Percentiles rank a stretch among this genome's conserved stretches.
Conservation (phyloP, 2,888 invertebrate genomes). For the Drymonia ruficornis region DNA sequence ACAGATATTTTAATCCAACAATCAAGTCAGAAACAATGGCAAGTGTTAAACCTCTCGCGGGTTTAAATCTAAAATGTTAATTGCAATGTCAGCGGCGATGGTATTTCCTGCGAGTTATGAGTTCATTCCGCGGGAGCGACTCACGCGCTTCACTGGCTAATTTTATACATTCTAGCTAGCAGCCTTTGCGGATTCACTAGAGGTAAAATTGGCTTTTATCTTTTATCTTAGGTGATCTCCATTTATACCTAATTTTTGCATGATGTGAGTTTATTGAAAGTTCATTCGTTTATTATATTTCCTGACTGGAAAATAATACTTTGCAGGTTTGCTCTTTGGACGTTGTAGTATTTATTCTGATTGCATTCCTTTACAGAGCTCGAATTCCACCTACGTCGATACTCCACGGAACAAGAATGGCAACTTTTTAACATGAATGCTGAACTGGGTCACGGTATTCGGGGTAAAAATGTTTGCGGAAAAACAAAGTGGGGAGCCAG, state of each 20-base stretch:
- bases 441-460: slow-evolving; percentile 2
- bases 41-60: not conserved
- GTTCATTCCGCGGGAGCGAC: slow-evolving; percentile 25
- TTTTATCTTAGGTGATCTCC: no score
- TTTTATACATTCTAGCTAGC: slow-evolving; percentile 12
- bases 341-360: not conserved
- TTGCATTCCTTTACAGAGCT: not conserved
- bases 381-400: not conserved
- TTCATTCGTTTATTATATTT: no score
- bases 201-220: not conserved
- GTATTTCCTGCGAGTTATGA: slow-evolving; percentile 42
- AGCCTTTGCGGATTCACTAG: not conserved
- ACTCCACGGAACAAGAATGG: not conserved
- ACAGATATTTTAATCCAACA: not conserved
- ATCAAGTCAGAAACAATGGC: slow-evolving; percentile 3
- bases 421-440: slow-evolving; percentile 2
- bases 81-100: slow-evolving; percentile 31
- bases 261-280: no score
- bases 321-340: not conserved
- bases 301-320: not conserved
- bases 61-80: slow-evolving; percentile 32
- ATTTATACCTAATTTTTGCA: no score
- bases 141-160: slow-evolving; percentile 18
- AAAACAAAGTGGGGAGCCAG: not conserved
- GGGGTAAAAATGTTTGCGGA: slow-evolving; percentile 2